Base-by-base conservation (phyloP, 2,113 vertebrate genomes). In the Vimba vimba region DNA sequence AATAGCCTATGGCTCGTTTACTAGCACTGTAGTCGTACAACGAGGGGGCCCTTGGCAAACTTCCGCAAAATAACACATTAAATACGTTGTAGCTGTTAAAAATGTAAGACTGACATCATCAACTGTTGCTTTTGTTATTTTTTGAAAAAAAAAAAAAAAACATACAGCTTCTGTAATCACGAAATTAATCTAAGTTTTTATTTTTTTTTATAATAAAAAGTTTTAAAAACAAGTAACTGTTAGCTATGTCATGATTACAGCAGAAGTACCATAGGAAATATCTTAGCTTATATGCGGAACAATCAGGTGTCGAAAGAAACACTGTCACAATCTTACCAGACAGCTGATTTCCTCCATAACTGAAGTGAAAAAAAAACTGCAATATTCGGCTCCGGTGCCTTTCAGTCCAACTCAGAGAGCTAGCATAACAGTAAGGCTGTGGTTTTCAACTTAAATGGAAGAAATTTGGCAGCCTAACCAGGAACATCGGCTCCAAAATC, bases 321-420 rank as follows among this genome's bases (percentile, higher is more conserved):
- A 57, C 19, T 21, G 59, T 13, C 30, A 12, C 43, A 55, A 27
- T 83, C 82, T 83, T 73, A 83, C 82, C 82, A 83, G 47, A 43
- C 27, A 39, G 50, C 8, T n/a, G 52, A 59, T 43, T 83, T 73
- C 68, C 82, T 43, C 30, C 62, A 36, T 69, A n/a, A 36, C 27
- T 33, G 80, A 82, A 82, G 64, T 69, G 27, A 1, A 43, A 9
- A 43, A 33, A 6, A 52, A 36, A 23, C 33, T 8, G 68, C 23
- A 59, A 68, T 33, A 39, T 74, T 73, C 33, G 50, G 25, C 23
- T 27, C 23, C 15, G 47, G 73, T 33, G 21, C 82, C 68, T 27
- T 39, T 39, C 82, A 6, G 52, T 83, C n/a, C 30, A 73, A 27
- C 11, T 83, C 68, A n/a, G 4, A 52, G 43, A 52, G 64, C 45